These are phyloP conservation scores for Gonioctena quinquepunctata DNA, from an alignment of 1,140 invertebrate species.

Conservation along the genomic window DNA sequence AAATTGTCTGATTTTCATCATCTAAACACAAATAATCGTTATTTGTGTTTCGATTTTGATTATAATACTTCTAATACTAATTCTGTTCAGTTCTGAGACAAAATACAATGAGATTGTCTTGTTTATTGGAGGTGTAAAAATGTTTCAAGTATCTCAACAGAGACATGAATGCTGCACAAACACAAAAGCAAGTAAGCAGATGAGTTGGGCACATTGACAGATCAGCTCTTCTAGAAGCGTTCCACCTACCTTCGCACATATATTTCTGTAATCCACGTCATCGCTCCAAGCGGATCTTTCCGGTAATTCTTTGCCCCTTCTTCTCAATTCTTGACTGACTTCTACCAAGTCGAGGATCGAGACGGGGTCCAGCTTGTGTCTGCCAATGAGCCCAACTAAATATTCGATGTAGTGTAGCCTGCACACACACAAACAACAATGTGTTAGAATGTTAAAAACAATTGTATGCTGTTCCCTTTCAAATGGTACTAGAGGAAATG, in stretches of 20 bases:
- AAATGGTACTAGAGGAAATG: no score
- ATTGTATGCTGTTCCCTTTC: slow-evolving; percentile 1
- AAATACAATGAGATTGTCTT: no score
- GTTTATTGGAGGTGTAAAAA: no score
- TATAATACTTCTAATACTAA: no score
- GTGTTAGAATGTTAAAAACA: slow-evolving; percentile 1
- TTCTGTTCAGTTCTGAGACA: no score
- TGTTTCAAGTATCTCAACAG: no score
- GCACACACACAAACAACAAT: slow-evolving; percentile 48
- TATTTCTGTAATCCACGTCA: slow-evolving; percentile 70
- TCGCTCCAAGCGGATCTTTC: slow-evolving; percentile 68
- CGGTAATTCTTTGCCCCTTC: slow-evolving; percentile 76
- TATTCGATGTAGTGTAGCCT: slow-evolving; percentile 95
- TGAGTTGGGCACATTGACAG: slow-evolving; percentile 39
- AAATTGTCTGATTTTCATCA: no score
- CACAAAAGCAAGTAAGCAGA: background rate
- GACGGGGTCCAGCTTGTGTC: slow-evolving; percentile 83
- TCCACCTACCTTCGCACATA: slow-evolving; percentile 69
- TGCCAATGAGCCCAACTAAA: slow-evolving; percentile 82
- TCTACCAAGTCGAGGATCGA: slow-evolving; percentile 83
- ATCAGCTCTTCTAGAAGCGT: slow-evolving; percentile 9
- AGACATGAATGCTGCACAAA: no score
- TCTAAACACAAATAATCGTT: no score
- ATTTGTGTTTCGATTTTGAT: no score
- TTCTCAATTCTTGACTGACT: slow-evolving; percentile 81